Percentiles rank a stretch among this genome's conserved stretches.
phyloP scores from a whole-genome alignment of 2,888 invertebrate species.

The Pristionchus fissidentatus region DNA sequence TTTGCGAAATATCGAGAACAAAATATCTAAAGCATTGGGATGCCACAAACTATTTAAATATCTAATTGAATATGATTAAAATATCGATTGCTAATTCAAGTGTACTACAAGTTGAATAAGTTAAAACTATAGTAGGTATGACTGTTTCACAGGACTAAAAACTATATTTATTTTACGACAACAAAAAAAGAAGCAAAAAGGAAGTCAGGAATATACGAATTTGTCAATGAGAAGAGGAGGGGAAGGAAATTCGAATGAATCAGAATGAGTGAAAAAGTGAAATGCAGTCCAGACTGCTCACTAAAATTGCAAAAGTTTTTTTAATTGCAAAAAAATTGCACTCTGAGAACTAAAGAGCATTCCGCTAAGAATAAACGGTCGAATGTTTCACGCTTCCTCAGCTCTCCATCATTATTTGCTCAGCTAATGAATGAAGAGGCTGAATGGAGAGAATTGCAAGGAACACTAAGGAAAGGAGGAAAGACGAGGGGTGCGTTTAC shows the following conservation, averaged over 20 bases:
- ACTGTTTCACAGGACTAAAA: neutral
- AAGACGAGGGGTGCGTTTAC: neutral
- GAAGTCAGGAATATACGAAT: no score
- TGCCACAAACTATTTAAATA: no score
- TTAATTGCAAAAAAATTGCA: no score
- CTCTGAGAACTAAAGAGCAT: no score
- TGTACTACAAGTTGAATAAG: no score
- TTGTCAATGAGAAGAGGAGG: neutral
- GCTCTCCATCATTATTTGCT: neutral
- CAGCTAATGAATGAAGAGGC: conserved; percentile 11
- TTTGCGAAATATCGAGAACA: neutral
- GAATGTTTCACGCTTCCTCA: no score
- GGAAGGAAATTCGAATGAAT: neutral
- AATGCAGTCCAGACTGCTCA: no score
- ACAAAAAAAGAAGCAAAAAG: neutral
- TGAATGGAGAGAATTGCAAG: neutral
- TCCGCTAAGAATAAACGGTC: no score
- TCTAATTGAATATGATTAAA: neutral
- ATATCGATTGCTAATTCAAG: neutral
- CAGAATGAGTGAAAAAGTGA: neutral
- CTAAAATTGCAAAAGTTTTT: no score
- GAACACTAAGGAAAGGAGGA: neutral
- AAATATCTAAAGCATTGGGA: neutral
- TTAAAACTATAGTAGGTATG: no score
- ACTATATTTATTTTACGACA: neutral